phyloP scores from a whole-genome alignment of 2,113 vertebrate species.

The Microtus richardsoni region DNA sequence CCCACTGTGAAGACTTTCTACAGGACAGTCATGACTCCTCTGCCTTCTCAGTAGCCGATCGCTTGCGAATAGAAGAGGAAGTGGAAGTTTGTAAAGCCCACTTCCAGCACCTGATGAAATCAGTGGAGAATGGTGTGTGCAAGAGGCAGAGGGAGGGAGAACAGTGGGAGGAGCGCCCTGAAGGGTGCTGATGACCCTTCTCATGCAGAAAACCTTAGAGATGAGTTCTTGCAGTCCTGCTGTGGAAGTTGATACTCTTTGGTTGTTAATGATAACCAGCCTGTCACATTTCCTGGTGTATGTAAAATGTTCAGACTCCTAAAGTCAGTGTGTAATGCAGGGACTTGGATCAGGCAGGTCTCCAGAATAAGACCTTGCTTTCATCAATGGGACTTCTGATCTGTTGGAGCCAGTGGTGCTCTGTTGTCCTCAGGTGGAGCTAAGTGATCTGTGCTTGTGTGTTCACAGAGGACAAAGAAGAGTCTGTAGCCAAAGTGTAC shows the following conservation, averaged over 20 bases:
- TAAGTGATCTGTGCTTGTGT: constrained; percentile 56
- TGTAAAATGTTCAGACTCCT: constrained; percentile 6
- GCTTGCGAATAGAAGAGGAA: constrained; percentile 91
- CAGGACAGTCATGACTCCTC: constrained; percentile 94
- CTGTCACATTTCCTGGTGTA: neutral
- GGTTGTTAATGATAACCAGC: neutral
- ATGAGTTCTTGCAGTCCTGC: constrained; percentile 42
- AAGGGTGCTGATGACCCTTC: neutral
- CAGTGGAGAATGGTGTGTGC: constrained; percentile 94
- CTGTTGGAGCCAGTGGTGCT: neutral
- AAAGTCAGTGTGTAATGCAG: neutral
- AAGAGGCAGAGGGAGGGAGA: constrained; percentile 33
- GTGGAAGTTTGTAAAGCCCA: constrained; percentile 91
- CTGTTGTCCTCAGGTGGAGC: neutral
- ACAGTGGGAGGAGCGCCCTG: neutral
- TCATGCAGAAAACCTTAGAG: neutral
- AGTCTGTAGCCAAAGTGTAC: constrained; percentile 91
- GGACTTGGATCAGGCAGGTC: neutral
- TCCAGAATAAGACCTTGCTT: constrained; percentile 22
- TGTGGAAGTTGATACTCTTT: neutral
- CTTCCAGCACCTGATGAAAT: constrained; percentile 91
- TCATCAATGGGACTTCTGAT: neutral
- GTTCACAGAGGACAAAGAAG: constrained; percentile 95
- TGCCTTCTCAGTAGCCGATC: constrained; percentile 92
- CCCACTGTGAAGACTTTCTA: constrained; percentile 94